Evolutionary conservation across 1,140 invertebrate genomes (phyloP).

Genomic region (Penaeus vannamei): DNA sequence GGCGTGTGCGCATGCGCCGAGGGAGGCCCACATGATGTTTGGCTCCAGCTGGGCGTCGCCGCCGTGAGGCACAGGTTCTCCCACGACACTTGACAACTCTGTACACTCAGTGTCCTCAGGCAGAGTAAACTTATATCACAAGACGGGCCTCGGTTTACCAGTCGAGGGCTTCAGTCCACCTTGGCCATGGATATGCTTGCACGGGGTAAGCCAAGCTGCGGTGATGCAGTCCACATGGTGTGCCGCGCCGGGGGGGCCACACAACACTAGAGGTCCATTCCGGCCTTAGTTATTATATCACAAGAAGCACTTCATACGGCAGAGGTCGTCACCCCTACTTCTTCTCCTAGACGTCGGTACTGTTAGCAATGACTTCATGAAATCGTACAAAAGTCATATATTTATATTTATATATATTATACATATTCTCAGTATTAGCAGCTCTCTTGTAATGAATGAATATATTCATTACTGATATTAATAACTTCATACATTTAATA

Average conservation of each 20-base stretch:
- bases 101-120: conserved; percentile 47
- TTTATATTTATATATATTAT: conserved; percentile 65
- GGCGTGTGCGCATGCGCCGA: conserved; percentile 39
- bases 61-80: conserved; percentile 32
- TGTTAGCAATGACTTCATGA: conserved; percentile 32
- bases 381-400: conserved; percentile 63
- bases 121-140: conserved; percentile 58
- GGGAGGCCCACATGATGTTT: conserved; percentile 36
- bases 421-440: conserved; percentile 65
- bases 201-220: conserved; percentile 13
- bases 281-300: conserved; percentile 21
- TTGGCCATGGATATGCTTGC: conserved; percentile 6
- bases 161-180: too few relatives aligned
- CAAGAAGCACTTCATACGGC: conserved; percentile 32
- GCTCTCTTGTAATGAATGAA: conserved; percentile 56
- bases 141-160: conserved; percentile 34
- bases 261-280: neutral
- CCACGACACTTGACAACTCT: conserved; percentile 12
- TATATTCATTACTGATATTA: conserved; percentile 45
- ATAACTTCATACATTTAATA: conserved; percentile 49
- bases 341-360: conserved; percentile 30
- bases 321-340: neutral
- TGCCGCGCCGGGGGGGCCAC: neutral
- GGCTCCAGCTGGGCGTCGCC: conserved; percentile 31
- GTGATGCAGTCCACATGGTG: conserved; percentile 12